A percentile compares a stretch with the other conserved stretches of the same genome.
Evolutionary conservation across 30 jellyfish, hydroid and myxozoan genomes (phyloP).

Genomic region (Hydra vulgaris): DNA sequence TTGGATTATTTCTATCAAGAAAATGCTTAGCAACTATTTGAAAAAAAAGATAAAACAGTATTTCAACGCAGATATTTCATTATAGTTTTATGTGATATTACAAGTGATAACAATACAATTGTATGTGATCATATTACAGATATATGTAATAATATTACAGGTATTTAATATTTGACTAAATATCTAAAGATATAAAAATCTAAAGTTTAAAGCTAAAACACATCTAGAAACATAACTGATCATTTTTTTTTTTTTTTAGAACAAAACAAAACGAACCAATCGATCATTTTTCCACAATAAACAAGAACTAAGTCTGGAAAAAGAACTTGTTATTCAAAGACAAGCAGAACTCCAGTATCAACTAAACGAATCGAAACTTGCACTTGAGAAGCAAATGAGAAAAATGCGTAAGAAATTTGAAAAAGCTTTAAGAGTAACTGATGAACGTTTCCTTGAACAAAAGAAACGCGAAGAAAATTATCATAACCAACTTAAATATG

Average conservation of each 20-base stretch:
- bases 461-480: slow-evolving; percentile 19
- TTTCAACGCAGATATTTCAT: too few relatives aligned
- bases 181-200: too few relatives aligned
- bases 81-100: too few relatives aligned
- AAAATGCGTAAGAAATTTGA: slow-evolving; percentile 30
- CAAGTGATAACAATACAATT: too few relatives aligned
- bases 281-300: background rate
- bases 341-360: slow-evolving; percentile 32
- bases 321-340: slow-evolving; percentile 21
- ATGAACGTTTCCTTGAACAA: slow-evolving; percentile 31
- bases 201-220: too few relatives aligned
- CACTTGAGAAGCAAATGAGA: slow-evolving; percentile 28
- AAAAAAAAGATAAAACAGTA: too few relatives aligned
- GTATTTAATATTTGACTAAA: too few relatives aligned
- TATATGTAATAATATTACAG: too few relatives aligned
- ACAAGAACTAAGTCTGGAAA: slow-evolving; percentile 6
- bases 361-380: slow-evolving; percentile 14
- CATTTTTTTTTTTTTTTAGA: background rate
- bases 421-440: slow-evolving; percentile 22
- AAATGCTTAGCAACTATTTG: too few relatives aligned
- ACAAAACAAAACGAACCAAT: background rate
- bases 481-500: slow-evolving; percentile 20
- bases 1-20: too few relatives aligned
- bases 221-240: too few relatives aligned
- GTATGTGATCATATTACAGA: too few relatives aligned